Evolutionary conservation across 2,797 vertebrate species (phyloP).

Genomic region (Phylloscopus collybita): DNA sequence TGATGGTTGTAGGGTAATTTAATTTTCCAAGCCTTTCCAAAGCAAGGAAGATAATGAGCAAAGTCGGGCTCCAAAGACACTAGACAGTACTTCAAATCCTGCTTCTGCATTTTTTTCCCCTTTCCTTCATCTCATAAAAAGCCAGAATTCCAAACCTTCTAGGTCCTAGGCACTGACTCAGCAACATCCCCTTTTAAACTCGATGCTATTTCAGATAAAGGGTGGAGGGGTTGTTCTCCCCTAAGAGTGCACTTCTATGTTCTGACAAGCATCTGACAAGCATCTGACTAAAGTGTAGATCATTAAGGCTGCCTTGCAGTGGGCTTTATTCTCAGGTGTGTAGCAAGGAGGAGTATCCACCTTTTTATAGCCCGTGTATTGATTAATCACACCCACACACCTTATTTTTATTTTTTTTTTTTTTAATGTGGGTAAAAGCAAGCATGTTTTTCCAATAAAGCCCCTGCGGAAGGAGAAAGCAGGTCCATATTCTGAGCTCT

Average conservation of each 20-base stretch:
- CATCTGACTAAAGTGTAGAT: not conserved
- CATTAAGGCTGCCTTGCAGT: not conserved
- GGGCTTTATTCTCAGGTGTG: not conserved
- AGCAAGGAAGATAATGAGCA: slow-evolving; percentile 79
- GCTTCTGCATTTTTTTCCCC: not conserved
- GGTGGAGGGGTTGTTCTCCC: not conserved
- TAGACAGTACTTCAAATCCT: not conserved
- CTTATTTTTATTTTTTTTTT: not conserved
- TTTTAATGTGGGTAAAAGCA: not conserved
- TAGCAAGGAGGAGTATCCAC: not conserved
- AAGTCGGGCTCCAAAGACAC: slow-evolving; percentile 73
- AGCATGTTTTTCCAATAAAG: not conserved
- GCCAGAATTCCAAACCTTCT: not conserved
- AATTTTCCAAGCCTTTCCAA: slow-evolving; percentile 74
- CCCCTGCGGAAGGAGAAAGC: not conserved
- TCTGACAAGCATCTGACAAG: not conserved
- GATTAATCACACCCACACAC: not conserved
- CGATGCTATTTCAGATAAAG: not conserved
- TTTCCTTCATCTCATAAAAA: not conserved
- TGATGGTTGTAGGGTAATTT: slow-evolving; percentile 69
- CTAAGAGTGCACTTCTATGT: not conserved
- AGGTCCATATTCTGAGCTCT: not conserved
- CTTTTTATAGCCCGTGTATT: not conserved
- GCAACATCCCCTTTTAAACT: not conserved
- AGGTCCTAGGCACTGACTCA: not conserved